Base-by-base conservation (phyloP, 2,888 invertebrate genomes). In the Eueremaeus valkanovi region DNA sequence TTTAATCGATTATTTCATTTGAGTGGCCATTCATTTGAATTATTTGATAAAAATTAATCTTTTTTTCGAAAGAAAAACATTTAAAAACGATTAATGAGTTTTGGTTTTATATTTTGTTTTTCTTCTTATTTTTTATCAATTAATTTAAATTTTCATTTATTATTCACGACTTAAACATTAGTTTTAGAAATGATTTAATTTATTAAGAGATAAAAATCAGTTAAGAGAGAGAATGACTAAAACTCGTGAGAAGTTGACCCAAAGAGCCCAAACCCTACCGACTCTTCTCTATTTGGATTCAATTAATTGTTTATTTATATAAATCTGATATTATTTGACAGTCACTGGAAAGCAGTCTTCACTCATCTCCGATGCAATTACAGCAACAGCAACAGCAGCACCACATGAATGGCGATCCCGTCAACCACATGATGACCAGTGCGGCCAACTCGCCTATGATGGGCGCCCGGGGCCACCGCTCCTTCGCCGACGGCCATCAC, bases 321-420 rank as follows among this genome's bases (percentile, higher is more conserved):
- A 29, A 29, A 29, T 58, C 29, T 58, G 21, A n/a, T n/a, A 3
- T 24, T 3, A 58, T 29, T 8, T 27, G 21, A 13, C 21, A 66
- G 66, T 36, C 66, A 36, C 31, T 58, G 18, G 73, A 36, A 29
- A 36, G 51, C 16, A 36, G 27, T 45, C 27, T 40, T 18, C 49
- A 51, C 16, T 58, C 45, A 18, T 40, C 27, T 29, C 55, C 55
- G 31, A 55, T 58, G 58, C 73, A 73, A 73, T 9, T 36, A 24
- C 40, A 72, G 16, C 73, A 73, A 51, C 74, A 74, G 21, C n/a
- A n/a, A n/a, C n/a, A n/a, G n/a, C 73, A 73, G 36, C 77, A 77
- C 16, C 66, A 66, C 21, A 33, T 66, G 33, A 66, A 66, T 66
- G 66, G 66, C 9, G 66, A 66, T 66, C 66, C 9, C 11, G 21